Percentiles rank a stretch among this genome's conserved stretches.
These are phyloP conservation scores for Brotula barbata DNA, from an alignment of 2,797 vertebrate species.

Conservation along the genomic window DNA sequence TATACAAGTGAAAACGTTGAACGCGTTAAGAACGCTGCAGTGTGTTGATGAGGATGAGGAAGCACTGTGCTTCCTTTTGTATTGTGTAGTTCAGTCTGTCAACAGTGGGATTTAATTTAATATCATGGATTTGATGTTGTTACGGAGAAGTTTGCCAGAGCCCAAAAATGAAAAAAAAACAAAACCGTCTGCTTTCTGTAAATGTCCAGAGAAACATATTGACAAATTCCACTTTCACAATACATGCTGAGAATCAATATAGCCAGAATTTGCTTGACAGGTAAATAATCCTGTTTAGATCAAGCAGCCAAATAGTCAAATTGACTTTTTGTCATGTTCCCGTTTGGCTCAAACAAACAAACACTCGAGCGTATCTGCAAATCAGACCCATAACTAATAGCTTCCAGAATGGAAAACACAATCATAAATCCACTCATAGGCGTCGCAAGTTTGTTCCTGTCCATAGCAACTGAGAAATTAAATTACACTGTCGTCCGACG, in stretches of 20 bases:
- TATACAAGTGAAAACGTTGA: slow-evolving; percentile 19
- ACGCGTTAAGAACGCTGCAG: slow-evolving; percentile 18
- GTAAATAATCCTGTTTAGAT: slow-evolving; percentile 19
- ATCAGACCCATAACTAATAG: slow-evolving; percentile 15
- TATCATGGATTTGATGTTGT: too few relatives aligned
- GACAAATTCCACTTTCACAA: too few relatives aligned
- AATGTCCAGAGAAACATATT: too few relatives aligned
- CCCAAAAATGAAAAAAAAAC: too few relatives aligned
- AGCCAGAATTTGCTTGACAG: slow-evolving; percentile 1
- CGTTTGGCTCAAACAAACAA: slow-evolving; percentile 11
- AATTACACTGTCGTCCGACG: not conserved
- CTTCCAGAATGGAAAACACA: not conserved
- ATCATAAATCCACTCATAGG: slow-evolving; percentile 18
- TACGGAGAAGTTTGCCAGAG: too few relatives aligned
- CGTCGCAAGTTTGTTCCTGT: slow-evolving; percentile 1
- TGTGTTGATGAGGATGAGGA: too few relatives aligned
- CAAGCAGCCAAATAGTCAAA: slow-evolving; percentile 16
- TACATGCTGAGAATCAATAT: too few relatives aligned
- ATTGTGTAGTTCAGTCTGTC: too few relatives aligned
- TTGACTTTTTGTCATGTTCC: slow-evolving; percentile 6
- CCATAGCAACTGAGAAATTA: not conserved
- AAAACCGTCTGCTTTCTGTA: too few relatives aligned
- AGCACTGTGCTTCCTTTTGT: too few relatives aligned
- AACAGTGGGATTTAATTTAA: too few relatives aligned
- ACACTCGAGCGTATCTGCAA: slow-evolving; percentile 1